phyloP scores from a whole-genome alignment of 2,113 vertebrate species.

The Pseudorasbora parva region DNA sequence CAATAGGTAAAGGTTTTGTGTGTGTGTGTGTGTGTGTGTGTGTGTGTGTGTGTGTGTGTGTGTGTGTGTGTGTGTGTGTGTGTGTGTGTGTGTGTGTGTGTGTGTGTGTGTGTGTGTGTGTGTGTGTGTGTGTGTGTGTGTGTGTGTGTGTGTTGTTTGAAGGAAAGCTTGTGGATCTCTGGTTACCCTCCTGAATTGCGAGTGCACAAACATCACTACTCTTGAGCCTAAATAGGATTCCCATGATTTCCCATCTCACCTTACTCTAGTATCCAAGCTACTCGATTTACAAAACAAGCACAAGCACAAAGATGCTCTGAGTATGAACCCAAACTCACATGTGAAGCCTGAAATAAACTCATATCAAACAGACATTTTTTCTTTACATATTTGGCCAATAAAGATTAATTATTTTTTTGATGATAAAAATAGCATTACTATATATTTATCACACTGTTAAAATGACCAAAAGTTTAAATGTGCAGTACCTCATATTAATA shows the following conservation, averaged over 20 bases:
- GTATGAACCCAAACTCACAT: neutral
- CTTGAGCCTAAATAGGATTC: slow-evolving; percentile 14
- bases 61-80: too few species aligned
- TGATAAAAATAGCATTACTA: neutral
- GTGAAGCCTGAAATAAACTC: neutral
- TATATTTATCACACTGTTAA: neutral
- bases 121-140: neutral
- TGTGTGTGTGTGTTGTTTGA: slow-evolving; percentile 2
- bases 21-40: too few species aligned
- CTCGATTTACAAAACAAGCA: slow-evolving; percentile 13
- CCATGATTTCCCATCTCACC: slow-evolving; percentile 18
- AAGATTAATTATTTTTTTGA: neutral
- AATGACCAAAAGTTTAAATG: neutral
- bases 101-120: neutral
- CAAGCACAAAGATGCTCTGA: neutral
- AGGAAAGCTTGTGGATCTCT: neutral
- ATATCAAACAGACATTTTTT: neutral
- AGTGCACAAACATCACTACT: neutral
- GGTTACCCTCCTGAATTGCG: neutral
- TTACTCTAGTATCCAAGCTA: slow-evolving; percentile 13
- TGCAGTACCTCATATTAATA: neutral
- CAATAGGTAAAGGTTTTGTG: too few species aligned
- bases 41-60: too few species aligned
- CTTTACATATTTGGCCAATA: neutral
- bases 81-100: neutral